phyloP scores from a whole-genome alignment of 1,140 invertebrate species.

The Solenopsis fugax region DNA sequence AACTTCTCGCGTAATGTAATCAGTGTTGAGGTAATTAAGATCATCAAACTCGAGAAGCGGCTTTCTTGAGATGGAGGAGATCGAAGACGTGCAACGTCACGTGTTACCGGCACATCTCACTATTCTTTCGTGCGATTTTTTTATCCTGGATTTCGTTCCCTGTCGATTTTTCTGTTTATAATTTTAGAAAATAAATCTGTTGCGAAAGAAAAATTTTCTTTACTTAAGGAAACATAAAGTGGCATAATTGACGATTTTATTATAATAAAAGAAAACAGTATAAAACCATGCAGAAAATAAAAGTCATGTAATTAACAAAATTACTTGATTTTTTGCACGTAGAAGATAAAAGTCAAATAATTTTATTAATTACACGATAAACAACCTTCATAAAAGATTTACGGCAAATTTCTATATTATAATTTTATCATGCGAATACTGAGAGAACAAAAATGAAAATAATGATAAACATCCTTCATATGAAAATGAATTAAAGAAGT shows the following conservation, averaged over 20 bases:
- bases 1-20: constrained; percentile 82
- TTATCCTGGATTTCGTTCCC: neutral
- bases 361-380: constrained; percentile 2
- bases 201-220: neutral
- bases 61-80: constrained; percentile 73
- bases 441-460: neutral
- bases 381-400: neutral
- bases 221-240: neutral
- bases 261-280: neutral
- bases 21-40: constrained; percentile 83
- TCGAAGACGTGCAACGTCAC: constrained; percentile 70
- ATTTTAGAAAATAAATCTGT: neutral
- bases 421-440: neutral
- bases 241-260: neutral
- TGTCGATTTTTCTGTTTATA: neutral
- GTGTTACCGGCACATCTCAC: constrained; percentile 72
- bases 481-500: constrained; percentile 8
- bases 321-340: neutral
- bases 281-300: neutral
- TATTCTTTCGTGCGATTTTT: constrained; percentile 39
- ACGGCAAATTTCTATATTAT: neutral
- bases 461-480: neutral
- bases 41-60: constrained; percentile 81
- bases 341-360: neutral
- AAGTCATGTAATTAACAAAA: neutral